These are phyloP conservation scores for Huso huso DNA, from an alignment of 2,797 vertebrate genomes.

Conservation along the genomic window DNA sequence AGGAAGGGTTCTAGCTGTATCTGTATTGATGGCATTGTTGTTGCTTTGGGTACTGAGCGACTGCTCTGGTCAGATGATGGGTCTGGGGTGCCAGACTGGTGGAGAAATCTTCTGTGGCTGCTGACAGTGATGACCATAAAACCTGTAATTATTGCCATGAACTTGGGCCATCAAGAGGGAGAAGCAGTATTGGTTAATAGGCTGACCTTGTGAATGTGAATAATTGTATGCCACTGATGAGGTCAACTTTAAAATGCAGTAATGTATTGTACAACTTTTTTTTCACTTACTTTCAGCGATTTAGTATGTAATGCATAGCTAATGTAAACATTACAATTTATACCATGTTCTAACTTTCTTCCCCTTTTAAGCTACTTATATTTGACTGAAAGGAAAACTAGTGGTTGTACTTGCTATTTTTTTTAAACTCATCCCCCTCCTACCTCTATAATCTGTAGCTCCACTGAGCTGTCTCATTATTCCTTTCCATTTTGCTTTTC, in stretches of 20 bases:
- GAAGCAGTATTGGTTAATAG: conserved; percentile 38
- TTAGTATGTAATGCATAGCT: too few relatives aligned
- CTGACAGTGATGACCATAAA: conserved; percentile 60
- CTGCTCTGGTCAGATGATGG: conserved; percentile 35
- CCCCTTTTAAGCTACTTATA: too few relatives aligned
- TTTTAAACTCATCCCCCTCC: too few relatives aligned
- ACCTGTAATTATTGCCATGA: conserved; percentile 59
- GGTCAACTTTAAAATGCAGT: conserved; percentile 19
- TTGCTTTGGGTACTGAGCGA: conserved; percentile 62
- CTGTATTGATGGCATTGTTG: conserved; percentile 44
- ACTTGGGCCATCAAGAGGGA: conserved; percentile 55
- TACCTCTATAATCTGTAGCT: too few relatives aligned
- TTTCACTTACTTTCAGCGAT: too few relatives aligned
- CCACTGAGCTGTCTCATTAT: too few relatives aligned
- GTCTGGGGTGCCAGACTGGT: conserved; percentile 42
- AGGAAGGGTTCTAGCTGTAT: conserved; percentile 37
- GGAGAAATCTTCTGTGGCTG: conserved; percentile 53
- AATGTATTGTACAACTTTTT: conserved; percentile 34
- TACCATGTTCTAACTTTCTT: too few relatives aligned
- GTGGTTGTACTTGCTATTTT: too few relatives aligned
- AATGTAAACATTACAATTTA: too few relatives aligned
- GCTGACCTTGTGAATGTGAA: neutral
- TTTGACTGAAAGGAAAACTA: too few relatives aligned
- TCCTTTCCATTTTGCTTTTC: too few relatives aligned
- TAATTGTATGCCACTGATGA: conserved; percentile 12